Percentiles rank a stretch among this genome's conserved stretches.
phyloP scores from a whole-genome alignment of 2,113 vertebrate genomes.

The Herpetotheres cachinnans region DNA sequence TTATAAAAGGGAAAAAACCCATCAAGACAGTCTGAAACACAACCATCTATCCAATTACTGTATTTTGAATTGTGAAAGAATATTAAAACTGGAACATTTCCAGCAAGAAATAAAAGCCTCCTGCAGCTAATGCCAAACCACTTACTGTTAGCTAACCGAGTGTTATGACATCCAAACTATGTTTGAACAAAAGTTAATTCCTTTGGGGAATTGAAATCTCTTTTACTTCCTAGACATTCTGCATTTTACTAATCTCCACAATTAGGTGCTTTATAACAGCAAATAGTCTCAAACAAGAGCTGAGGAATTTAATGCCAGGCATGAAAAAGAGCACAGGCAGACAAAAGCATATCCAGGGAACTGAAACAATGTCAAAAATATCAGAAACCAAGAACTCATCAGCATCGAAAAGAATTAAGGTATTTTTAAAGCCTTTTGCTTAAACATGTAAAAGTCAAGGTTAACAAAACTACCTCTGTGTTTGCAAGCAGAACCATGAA shows the following conservation, averaged over 20 bases:
- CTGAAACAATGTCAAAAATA: background rate
- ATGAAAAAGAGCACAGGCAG: background rate
- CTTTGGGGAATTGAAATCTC: background rate
- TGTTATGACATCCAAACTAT: background rate
- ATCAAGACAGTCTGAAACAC: background rate
- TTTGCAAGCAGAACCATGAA: background rate
- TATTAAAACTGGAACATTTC: background rate
- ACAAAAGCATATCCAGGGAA: conserved; percentile 53
- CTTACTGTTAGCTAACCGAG: background rate
- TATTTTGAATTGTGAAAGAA: background rate
- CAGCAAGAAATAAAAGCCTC: background rate
- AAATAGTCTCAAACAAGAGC: background rate
- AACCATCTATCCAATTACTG: background rate
- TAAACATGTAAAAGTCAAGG: background rate
- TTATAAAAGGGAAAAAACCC: background rate
- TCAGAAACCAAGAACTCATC: background rate
- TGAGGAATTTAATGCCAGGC: background rate
- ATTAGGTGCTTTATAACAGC: background rate
- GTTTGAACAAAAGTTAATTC: background rate
- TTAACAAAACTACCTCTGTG: background rate
- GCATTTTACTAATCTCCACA: background rate
- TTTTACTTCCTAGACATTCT: background rate
- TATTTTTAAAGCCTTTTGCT: background rate
- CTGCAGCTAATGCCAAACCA: background rate
- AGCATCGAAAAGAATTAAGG: background rate